Conservation (phyloP, 2,888 invertebrate genomes). For the Baccha elongata region DNA sequence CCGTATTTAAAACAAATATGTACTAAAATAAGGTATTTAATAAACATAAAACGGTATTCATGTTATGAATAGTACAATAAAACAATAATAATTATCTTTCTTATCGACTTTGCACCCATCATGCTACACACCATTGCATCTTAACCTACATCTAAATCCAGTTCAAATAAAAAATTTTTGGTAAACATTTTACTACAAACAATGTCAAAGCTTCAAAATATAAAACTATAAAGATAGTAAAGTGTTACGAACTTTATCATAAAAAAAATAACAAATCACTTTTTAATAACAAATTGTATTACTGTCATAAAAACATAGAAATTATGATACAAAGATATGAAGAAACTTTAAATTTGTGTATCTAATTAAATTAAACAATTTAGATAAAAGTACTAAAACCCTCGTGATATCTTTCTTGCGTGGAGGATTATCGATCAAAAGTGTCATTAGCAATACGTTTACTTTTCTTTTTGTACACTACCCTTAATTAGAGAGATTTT, state of each 20-base stretch:
- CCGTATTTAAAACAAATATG: no score
- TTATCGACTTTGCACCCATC: neutral
- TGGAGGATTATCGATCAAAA: no score
- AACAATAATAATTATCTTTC: no score
- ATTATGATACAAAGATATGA: neutral
- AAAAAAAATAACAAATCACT: conserved; percentile 1
- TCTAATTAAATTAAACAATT: neutral
- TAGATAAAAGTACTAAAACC: neutral
- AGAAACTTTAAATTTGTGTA: neutral
- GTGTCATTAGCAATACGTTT: no score
- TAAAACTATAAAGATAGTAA: neutral
- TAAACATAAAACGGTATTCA: no score
- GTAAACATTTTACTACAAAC: neutral
- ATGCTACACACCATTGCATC: neutral
- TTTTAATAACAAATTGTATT: neutral
- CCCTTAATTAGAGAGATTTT: no score
- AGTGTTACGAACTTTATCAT: neutral
- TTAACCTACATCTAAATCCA: neutral
- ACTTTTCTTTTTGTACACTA: no score
- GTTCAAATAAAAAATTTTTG: neutral
- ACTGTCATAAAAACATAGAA: neutral
- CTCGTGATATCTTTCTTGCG: no score
- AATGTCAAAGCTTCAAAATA: neutral
- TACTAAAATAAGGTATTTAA: no score
- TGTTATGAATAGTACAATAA: no score